Evolutionary conservation across 2,888 invertebrate species (phyloP), one percentile per base, ranked within the genome.

Genomic region (Apeira syringaria): DNA sequence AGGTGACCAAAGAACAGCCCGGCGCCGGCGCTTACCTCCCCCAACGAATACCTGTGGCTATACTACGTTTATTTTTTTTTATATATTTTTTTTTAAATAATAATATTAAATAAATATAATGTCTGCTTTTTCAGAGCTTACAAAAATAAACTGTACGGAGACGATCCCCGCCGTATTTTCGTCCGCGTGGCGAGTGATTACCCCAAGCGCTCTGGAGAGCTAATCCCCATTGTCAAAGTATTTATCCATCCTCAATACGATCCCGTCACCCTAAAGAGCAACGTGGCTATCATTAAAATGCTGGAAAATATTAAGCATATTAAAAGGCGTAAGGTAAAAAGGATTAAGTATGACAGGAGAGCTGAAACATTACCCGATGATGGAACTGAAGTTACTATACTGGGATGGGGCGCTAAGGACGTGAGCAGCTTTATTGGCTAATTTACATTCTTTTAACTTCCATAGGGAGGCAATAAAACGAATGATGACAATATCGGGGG

Each of bases 381-480:
- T 20, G 40, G 49, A 1, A 36, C 52, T 3, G 34, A 41, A 3
- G 44, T 77, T 10, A 40, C 52, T 5, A 53, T 74, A 18, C 32
- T 80, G 2, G 80, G 80, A 8, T 80, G 79, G 80, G 78, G 74
- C 1, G 56, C 57, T 1, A 61, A 36, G 38, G 43, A 48, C 45
- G 78, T 75, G 36, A 54, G 60, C 53, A 40, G 34, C 5, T 4
- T 5, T 20, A 20, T 20, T 5, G n/a, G n/a, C n/a, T n/a, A n/a
- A n/a, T n/a, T n/a, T n/a, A n/a, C n/a, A n/a, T n/a, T n/a, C n/a
- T n/a, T n/a, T n/a, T n/a, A n/a, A n/a, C n/a, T n/a, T n/a, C n/a
- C n/a, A n/a, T n/a, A n/a, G n/a, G n/a, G n/a, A n/a, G n/a, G n/a
- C n/a, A n/a, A n/a, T n/a, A n/a, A n/a, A n/a, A n/a, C n/a, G n/a